Conservation (phyloP, 2,888 invertebrate species). For the Cyaniris semiargus region DNA sequence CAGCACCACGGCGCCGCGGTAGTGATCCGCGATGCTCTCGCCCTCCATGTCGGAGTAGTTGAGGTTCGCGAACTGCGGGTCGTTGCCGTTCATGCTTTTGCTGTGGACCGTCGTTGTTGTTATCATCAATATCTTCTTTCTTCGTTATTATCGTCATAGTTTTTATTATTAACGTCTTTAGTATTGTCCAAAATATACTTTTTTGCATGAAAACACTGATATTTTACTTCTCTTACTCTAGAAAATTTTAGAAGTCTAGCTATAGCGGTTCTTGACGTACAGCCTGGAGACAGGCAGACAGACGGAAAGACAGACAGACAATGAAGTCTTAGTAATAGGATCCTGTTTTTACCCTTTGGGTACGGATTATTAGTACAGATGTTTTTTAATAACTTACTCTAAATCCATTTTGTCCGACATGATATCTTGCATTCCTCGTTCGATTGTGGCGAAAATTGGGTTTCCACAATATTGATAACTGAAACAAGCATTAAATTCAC, state of each 20-base stretch:
- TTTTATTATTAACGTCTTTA: conserved; percentile 34
- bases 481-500: conserved; percentile 43
- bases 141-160: conserved; percentile 40
- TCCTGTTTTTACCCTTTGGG: too few relatives aligned
- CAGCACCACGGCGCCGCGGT: conserved; percentile 74
- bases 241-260: too few relatives aligned
- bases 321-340: too few relatives aligned
- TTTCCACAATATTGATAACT: conserved; percentile 55
- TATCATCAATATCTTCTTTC: neutral
- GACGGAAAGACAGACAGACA: too few relatives aligned
- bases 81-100: conserved; percentile 60
- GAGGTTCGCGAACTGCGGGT: conserved; percentile 54
- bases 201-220: too few relatives aligned
- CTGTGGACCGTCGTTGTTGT: neutral
- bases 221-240: too few relatives aligned
- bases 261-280: too few relatives aligned
- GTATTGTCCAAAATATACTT: too few relatives aligned
- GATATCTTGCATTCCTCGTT: conserved; percentile 48
- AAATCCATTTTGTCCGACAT: conserved; percentile 52
- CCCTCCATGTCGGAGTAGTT: conserved; percentile 48
- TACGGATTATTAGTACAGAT: too few relatives aligned
- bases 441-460: conserved; percentile 40
- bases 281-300: too few relatives aligned
- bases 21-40: conserved; percentile 73
- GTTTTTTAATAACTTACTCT: conserved; percentile 52